These are phyloP conservation scores for Lagocephalus sceleratus DNA, from an alignment of 2,797 vertebrate species.

Conservation along the genomic window DNA sequence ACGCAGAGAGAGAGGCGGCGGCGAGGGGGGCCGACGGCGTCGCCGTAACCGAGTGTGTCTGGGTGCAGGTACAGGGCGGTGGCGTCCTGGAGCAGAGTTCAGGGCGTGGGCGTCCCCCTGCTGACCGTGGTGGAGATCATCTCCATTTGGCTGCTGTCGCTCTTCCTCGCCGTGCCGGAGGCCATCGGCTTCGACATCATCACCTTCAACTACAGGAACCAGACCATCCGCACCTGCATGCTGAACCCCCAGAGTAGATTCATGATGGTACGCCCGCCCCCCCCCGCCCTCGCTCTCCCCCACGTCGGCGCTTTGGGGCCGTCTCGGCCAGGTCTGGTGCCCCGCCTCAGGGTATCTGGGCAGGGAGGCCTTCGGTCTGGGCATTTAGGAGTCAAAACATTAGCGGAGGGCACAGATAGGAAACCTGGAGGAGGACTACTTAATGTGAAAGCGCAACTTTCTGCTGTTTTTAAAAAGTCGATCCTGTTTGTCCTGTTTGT, in stretches of 20 bases:
- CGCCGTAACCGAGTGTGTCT: constrained; percentile 2
- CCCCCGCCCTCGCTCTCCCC: constrained; percentile 7
- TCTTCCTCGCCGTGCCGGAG: constrained; percentile 92
- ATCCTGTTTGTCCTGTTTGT: constrained; percentile 14
- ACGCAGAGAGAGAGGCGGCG: constrained; percentile 33
- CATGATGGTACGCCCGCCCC: constrained; percentile 73
- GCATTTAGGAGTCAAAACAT: constrained; percentile 34
- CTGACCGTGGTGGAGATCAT: constrained; percentile 90
- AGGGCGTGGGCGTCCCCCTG: constrained; percentile 92
- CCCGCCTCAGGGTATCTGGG: background rate
- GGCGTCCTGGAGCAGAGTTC: constrained; percentile 96
- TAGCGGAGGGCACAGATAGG: constrained; percentile 12
- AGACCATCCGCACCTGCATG: constrained; percentile 82
- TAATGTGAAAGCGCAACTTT: constrained; percentile 25
- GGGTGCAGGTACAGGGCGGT: constrained; percentile 89
- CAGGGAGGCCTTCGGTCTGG: background rate
- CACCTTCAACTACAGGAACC: constrained; percentile 75
- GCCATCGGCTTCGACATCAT: constrained; percentile 86
- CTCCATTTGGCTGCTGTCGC: constrained; percentile 90
- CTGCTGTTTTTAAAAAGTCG: constrained; percentile 8
- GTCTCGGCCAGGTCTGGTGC: constrained; percentile 2
- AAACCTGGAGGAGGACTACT: constrained; percentile 13
- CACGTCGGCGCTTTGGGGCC: constrained; percentile 17
- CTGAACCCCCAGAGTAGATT: constrained; percentile 75
- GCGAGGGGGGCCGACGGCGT: too few relatives aligned